Evolutionary conservation across 2,797 vertebrate species (phyloP), one percentile per base, ranked within the genome.

Genomic region (Hemibagrus guttatus): DNA sequence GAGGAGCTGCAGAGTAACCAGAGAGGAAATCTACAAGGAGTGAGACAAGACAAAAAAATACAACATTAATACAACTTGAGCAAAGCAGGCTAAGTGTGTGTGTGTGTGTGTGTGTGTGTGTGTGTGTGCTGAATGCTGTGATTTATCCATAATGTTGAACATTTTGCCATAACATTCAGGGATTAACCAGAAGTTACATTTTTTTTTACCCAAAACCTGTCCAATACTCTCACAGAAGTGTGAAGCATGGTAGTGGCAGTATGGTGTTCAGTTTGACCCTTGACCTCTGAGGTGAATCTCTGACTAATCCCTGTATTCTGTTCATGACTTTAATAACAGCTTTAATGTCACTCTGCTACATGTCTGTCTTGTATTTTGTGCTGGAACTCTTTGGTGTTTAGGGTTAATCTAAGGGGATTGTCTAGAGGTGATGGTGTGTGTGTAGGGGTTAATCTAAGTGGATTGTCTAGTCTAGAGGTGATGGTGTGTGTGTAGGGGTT

Each of bases 1-100:
- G 92, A 99, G 91, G 81, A 99, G 95, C 93, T 98, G 98, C 76
- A 99, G 94, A 58, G 95, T 96, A 89, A 96, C 95, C 87, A 96
- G 91, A 54, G 95, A 95, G 26, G 95, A 95, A 87, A 96, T 96
- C 95, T 96, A 75, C 58, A 83, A 11, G 71, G 52, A 66, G 28
- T 26, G 42, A 49, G 7, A 75, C 5, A 12, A 74, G 26, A 76
- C 52, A 78, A 31, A 58, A 19, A 21, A 54, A 35, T 14, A 74
- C 56, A 63, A 71, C n/a, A 71, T 82, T 42, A 31, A 59, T 28
- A 72, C 46, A 6, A n/a, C 23, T 23, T 83, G 85, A 16, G 26
- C 7, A n/a, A n/a, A 8, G 7, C 46, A 49, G 46, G 9, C 46
- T 1, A 49, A 21, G 58, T 59, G 58, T 21, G 66, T 35, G 28